These are phyloP conservation scores for Ornithorhynchus anatinus DNA, from an alignment of 2,113 vertebrate genomes.

Conservation along the genomic window DNA sequence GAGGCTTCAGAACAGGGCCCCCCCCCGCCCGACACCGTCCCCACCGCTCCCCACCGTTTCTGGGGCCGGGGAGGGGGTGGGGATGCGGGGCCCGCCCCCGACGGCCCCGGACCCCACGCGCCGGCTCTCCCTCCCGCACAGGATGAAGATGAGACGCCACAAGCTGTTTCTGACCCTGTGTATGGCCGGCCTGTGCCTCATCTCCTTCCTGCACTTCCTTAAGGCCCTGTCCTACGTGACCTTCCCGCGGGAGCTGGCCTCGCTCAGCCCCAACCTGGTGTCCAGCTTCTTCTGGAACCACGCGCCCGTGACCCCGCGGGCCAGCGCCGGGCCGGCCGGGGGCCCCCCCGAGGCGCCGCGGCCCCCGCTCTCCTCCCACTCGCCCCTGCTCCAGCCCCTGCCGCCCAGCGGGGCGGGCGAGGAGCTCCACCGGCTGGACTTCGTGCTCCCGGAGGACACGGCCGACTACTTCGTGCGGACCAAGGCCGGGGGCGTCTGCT, in stretches of 20 bases:
- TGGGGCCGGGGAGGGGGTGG: no score
- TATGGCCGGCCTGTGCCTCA: conserved; percentile 98
- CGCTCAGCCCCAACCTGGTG: conserved; percentile 93
- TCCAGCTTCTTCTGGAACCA: conserved; percentile 98
- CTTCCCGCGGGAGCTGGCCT: conserved; percentile 92
- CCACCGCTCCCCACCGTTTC: not conserved
- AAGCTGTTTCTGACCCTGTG: conserved; percentile 96
- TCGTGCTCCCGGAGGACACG: conserved; percentile 81
- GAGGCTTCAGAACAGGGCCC: not conserved
- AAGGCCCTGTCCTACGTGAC: conserved; percentile 98
- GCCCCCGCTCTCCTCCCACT: conserved; percentile 69
- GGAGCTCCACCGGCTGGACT: conserved; percentile 78
- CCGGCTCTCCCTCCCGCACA: conserved; percentile 54
- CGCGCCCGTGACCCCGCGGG: conserved; percentile 78
- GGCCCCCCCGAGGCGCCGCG: conserved; percentile 68
- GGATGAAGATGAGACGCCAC: conserved; percentile 99
- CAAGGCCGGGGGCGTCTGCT: conserved; percentile 91
- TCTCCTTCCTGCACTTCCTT: conserved; percentile 98
- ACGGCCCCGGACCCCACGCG: not conserved
- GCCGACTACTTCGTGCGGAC: conserved; percentile 88
- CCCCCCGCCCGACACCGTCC: not conserved
- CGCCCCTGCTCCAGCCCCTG: conserved; percentile 69
- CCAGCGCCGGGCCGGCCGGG: conserved; percentile 74
- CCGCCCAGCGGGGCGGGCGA: conserved; percentile 60
- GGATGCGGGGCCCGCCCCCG: not conserved